These are phyloP conservation scores for Erinaceus europaeus DNA, from an alignment of 2,113 vertebrate genomes.

Conservation along the genomic window DNA sequence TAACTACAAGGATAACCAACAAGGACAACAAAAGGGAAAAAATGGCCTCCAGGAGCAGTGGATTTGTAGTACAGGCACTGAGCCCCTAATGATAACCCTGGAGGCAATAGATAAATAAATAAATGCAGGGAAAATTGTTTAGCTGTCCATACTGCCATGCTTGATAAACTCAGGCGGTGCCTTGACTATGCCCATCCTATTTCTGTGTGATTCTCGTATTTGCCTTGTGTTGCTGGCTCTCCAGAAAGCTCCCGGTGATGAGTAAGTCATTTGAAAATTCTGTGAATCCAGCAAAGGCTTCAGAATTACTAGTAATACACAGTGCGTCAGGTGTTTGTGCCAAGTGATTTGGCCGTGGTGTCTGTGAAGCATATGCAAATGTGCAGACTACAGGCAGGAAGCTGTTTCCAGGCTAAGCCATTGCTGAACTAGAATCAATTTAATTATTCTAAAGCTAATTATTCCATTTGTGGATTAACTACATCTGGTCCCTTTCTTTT, in stretches of 20 bases:
- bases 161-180: background rate
- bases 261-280: constrained; percentile 41
- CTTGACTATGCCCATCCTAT: background rate
- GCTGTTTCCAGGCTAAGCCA: background rate
- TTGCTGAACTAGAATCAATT: constrained; percentile 36
- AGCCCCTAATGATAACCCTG: no score
- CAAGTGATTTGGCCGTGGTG: constrained; percentile 31
- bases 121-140: no score
- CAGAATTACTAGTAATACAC: background rate
- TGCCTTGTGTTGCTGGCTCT: no score
- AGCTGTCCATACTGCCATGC: background rate
- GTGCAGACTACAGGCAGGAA: background rate
- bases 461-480: constrained; percentile 13
- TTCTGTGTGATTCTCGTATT: background rate
- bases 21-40: no score
- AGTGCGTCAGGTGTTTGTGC: background rate
- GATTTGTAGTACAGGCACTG: no score
- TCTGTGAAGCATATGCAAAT: background rate
- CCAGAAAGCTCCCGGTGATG: no score
- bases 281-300: background rate
- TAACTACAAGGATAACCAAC: no score
- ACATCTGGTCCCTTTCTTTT: constrained; percentile 3
- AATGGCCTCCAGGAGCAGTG: no score
- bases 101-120: no score
- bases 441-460: constrained; percentile 24